Evolutionary conservation across 2,113 vertebrate species (phyloP).

Genomic region (Saimiri boliviensis): DNA sequence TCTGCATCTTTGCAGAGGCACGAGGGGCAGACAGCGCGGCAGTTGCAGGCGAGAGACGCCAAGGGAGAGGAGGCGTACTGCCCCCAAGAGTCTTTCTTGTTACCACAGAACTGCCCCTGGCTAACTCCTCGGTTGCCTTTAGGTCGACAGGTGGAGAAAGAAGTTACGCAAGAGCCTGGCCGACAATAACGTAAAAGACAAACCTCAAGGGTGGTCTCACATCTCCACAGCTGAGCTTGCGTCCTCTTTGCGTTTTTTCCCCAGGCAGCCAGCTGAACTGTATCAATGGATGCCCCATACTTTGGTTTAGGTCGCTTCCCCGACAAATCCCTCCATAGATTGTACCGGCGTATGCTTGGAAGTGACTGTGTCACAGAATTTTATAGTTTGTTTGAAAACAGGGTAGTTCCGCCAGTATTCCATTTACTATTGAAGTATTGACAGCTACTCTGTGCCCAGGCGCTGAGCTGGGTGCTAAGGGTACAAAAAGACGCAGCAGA

Average conservation of each 20-base stretch:
- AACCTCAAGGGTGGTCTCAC: not conserved
- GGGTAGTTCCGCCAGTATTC: not conserved
- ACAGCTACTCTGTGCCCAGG: not conserved
- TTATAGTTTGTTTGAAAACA: constrained; percentile 36
- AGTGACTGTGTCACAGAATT: not conserved
- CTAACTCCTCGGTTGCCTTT: not conserved
- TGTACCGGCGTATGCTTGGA: not conserved
- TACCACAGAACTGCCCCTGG: not conserved
- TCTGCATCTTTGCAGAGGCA: constrained; percentile 6
- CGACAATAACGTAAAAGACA: not conserved
- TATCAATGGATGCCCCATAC: not conserved
- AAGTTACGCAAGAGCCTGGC: constrained; percentile 45
- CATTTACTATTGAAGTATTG: not conserved
- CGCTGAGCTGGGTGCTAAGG: not conserved
- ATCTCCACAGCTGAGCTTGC: not conserved
- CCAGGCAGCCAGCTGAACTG: not conserved
- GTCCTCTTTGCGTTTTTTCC: not conserved
- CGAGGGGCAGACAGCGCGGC: not conserved
- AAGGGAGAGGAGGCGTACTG: not conserved
- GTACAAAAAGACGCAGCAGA: not conserved
- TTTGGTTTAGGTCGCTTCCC: not conserved
- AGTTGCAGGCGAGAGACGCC: not conserved
- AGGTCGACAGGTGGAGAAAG: not conserved
- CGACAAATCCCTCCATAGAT: not conserved
- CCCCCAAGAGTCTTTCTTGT: not conserved